phyloP scores from a whole-genome alignment of 2,797 vertebrate species.

The Esox masquinongy region DNA sequence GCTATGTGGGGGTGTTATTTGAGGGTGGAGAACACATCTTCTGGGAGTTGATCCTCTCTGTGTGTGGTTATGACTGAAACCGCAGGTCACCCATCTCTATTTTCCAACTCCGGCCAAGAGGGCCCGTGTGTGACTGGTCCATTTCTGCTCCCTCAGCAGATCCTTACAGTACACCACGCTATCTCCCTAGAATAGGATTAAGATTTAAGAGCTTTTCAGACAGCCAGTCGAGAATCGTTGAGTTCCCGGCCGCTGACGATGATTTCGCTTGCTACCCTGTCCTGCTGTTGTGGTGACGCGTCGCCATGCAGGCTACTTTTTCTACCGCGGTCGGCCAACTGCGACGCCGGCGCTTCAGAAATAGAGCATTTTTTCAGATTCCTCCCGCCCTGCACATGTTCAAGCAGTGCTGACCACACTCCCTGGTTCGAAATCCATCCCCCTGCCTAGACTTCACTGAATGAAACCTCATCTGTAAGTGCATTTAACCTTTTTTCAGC shows the following conservation, averaged over 20 bases:
- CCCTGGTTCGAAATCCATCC: too few species aligned
- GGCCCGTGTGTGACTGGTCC: constrained; percentile 24
- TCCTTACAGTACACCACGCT: constrained; percentile 28
- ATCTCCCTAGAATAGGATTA: constrained; percentile 26
- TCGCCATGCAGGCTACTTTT: too few species aligned
- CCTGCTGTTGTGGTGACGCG: too few species aligned
- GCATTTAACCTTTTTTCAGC: too few species aligned
- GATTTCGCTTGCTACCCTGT: too few species aligned
- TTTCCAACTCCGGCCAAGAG: constrained; percentile 45
- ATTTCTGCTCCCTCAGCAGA: constrained; percentile 43
- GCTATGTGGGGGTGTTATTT: constrained; percentile 13
- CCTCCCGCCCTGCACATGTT: too few species aligned
- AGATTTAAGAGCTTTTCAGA: constrained; percentile 22
- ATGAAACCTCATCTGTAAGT: too few species aligned
- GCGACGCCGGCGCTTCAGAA: too few species aligned
- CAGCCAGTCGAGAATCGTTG: too few species aligned
- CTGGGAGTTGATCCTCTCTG: constrained; percentile 27
- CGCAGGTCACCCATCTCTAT: constrained; percentile 33
- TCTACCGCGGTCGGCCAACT: too few species aligned
- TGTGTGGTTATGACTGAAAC: constrained; percentile 38
- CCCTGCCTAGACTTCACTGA: constrained; percentile 12
- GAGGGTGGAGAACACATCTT: background rate
- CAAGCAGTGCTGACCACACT: too few species aligned
- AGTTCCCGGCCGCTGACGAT: too few species aligned
- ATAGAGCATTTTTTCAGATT: constrained; percentile 8